These are phyloP conservation scores for Sebastes iracundus DNA, from an alignment of 2,797 vertebrate genomes.

Conservation along the genomic window DNA sequence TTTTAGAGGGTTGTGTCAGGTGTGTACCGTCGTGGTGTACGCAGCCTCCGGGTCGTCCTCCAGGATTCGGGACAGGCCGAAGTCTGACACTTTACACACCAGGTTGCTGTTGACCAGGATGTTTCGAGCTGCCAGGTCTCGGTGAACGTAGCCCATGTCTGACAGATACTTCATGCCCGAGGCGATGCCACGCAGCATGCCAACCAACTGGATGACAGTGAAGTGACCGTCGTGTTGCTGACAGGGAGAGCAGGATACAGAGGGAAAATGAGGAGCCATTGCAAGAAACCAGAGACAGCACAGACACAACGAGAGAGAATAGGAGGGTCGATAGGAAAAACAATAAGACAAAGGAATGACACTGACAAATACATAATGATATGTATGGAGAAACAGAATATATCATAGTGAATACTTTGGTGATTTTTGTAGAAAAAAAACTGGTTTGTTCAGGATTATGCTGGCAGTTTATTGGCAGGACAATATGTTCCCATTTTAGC, in stretches of 20 bases:
- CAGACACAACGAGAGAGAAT: not conserved
- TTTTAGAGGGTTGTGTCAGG: not conserved
- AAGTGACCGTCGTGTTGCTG: constrained; percentile 97
- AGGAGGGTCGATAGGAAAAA: not conserved
- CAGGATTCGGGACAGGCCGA: constrained; percentile 92
- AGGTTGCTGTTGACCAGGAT: constrained; percentile 97
- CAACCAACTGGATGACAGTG: constrained; percentile 96
- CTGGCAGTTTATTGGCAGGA: constrained; percentile 9
- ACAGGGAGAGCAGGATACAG: constrained; percentile 16
- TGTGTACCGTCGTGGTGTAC: constrained; percentile 94
- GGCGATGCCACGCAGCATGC: constrained; percentile 96
- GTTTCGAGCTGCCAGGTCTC: constrained; percentile 95
- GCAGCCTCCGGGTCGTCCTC: constrained; percentile 97
- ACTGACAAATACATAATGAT: not conserved
- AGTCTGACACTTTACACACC: constrained; percentile 97
- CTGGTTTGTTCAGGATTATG: not conserved
- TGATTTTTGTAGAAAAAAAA: not conserved
- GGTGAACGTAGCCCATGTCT: constrained; percentile 96
- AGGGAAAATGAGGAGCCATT: not conserved
- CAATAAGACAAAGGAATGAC: not conserved
- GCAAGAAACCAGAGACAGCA: not conserved
- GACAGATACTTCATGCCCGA: constrained; percentile 98
- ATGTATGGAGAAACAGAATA: not conserved
- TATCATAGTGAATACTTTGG: not conserved
- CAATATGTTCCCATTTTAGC: not conserved